Base-by-base conservation (phyloP, 1,140 invertebrate genomes). In the Belonocnema kinseyi region DNA sequence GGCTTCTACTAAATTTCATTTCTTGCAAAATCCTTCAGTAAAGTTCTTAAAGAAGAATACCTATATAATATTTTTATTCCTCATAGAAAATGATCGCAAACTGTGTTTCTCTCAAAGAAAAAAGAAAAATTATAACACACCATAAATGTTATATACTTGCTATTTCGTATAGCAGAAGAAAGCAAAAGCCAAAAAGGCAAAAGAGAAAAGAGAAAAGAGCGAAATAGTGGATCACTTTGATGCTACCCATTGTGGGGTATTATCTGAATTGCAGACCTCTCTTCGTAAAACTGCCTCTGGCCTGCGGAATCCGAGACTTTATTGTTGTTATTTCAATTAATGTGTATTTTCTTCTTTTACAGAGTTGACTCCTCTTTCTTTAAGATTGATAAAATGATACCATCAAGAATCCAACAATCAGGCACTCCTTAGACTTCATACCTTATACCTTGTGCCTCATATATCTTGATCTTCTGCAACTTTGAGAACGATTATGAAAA, bases 331-430 rank as follows among this genome's bases (percentile, higher is more conserved):
- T 82, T 85, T 85, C 79, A 78, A 85, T 81, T 82, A 82, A 85
- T 72, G 80, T 53, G 75, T 77, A 76, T 84, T 86, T 81, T 66
- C 82, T 56, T 70, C 54, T 78, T 53, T 50, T 14, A 33, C 40
- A 74, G 72, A 56, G 74, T 84, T 84, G 77, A 77, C 61, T 74
- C 26, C 56, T 58, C 46, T 72, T 58, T 50, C 16, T 56, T 50
- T 26, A 56, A 17, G 83, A 85, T 82, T 85, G 83, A 85, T 84
- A 79, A 85, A 85, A 85, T 80, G 73, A 76, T 80, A 76, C 51
- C 74, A 77, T 54, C 8, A 54, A 56, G 54, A 56, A 21, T 19
- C 14, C 26, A 46, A 66, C 61, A 66, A 46, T 46, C 61, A 66
- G 61, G 33, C 61, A 66, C 61, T 66, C 33, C 61, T 26, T 46